These are phyloP conservation scores for Octodonta nipae DNA, from an alignment of 2,888 invertebrate species.

Conservation along the genomic window DNA sequence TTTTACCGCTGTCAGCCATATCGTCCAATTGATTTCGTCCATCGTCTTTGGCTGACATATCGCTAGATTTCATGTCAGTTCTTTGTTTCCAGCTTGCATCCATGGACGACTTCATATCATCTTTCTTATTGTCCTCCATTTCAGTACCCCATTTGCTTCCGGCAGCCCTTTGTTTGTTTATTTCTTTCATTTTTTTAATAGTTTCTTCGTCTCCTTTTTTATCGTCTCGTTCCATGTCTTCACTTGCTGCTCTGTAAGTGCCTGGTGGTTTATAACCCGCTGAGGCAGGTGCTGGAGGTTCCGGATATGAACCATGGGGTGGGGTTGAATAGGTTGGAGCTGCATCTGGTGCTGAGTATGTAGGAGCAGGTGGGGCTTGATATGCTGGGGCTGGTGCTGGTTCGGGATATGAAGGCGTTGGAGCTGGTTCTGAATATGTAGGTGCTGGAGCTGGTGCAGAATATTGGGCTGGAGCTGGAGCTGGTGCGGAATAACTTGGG, in stretches of 20 bases:
- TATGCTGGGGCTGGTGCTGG: constrained; percentile 3
- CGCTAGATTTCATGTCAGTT: too few relatives aligned
- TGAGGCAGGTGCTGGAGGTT: constrained; percentile 6
- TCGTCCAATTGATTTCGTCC: too few relatives aligned
- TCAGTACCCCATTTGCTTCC: constrained; percentile 8
- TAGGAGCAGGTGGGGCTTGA: background rate
- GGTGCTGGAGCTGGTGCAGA: constrained; percentile 6
- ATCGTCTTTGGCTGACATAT: too few relatives aligned
- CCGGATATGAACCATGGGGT: background rate
- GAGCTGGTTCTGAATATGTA: constrained; percentile 8
- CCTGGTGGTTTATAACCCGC: constrained; percentile 14
- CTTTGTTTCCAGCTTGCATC: too few relatives aligned
- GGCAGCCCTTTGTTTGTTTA: constrained; percentile 16
- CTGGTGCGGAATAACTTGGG: constrained; percentile 1
- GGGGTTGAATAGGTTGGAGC: background rate
- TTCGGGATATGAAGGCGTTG: background rate
- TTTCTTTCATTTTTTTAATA: constrained; percentile 21
- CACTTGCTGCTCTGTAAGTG: constrained; percentile 20
- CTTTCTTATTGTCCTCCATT: background rate
- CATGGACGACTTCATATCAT: too few relatives aligned
- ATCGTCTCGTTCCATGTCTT: constrained; percentile 7
- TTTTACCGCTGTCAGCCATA: too few relatives aligned
- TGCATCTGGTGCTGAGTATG: background rate
- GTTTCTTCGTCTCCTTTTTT: constrained; percentile 18
- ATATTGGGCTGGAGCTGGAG: background rate